Conservation (phyloP, 2,113 vertebrate genomes). For the Podiceps cristatus region DNA sequence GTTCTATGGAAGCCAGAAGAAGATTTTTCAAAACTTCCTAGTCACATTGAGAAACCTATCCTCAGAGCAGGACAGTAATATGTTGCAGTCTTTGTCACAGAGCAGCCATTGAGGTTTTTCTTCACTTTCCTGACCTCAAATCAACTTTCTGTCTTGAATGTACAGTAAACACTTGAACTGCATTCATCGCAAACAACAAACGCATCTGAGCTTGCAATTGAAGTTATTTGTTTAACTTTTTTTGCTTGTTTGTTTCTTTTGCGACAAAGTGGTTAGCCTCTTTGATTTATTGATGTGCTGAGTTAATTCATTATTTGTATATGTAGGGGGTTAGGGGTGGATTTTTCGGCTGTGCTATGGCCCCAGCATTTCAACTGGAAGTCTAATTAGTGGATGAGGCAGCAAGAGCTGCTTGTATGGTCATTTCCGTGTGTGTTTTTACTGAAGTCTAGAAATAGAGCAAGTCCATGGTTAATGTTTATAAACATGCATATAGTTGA, state of each 20-base stretch:
- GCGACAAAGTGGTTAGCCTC: not conserved
- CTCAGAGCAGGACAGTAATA: not conserved
- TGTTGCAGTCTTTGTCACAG: not conserved
- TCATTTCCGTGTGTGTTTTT: not conserved
- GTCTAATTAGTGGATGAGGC: not conserved
- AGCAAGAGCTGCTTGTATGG: not conserved
- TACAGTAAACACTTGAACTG: not conserved
- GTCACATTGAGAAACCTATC: not conserved
- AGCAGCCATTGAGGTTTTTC: not conserved
- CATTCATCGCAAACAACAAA: not conserved
- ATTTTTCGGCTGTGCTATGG: not conserved
- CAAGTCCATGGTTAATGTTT: not conserved
- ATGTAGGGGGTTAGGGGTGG: not conserved
- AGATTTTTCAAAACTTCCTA: not conserved
- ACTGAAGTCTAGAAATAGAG: not conserved
- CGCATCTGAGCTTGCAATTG: rapidly evolving
- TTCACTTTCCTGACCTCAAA: not conserved
- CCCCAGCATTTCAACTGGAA: not conserved
- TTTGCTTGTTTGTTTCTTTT: not conserved
- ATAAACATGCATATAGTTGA: not conserved
- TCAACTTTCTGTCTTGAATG: not conserved
- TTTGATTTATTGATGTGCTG: not conserved
- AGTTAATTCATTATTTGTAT: not conserved
- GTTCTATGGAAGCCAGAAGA: not conserved
- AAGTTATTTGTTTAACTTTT: constrained; percentile 1